Conservation (phyloP, 2,888 invertebrate genomes). For the Orchesellides sinensis region DNA sequence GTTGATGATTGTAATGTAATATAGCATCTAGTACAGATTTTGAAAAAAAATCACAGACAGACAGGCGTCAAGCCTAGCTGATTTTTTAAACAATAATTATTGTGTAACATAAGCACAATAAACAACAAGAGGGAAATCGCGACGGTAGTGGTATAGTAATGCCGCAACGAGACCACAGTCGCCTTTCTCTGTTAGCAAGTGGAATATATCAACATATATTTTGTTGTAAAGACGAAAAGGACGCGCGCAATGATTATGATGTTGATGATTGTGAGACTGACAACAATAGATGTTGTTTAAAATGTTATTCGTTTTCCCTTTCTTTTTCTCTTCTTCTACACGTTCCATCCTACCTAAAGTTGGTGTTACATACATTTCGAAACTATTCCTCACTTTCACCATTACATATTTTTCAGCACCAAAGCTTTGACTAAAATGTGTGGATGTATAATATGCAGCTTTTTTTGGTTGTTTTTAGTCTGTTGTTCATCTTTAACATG, state of each 20-base stretch:
- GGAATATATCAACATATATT: too few species aligned
- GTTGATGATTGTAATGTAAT: too few species aligned
- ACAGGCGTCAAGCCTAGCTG: not conserved
- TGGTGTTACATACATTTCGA: too few species aligned
- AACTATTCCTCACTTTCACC: not conserved
- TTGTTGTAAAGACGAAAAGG: not conserved
- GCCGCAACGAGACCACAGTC: too few species aligned
- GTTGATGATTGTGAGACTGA: slow-evolving; percentile 16
- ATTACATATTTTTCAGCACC: not conserved
- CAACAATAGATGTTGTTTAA: slow-evolving; percentile 26
- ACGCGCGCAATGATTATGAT: slow-evolving; percentile 18
- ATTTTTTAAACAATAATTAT: not conserved
- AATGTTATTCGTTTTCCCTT: not conserved
- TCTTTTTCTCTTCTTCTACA: not conserved
- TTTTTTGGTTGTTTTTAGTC: not conserved
- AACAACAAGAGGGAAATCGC: not conserved
- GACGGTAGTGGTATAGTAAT: slow-evolving; percentile 1
- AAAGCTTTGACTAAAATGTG: not conserved
- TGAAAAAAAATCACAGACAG: too few species aligned
- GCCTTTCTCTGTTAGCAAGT: too few species aligned
- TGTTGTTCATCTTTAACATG: slow-evolving; percentile 9
- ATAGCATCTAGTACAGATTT: too few species aligned
- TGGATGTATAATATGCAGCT: not conserved
- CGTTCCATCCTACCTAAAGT: too few species aligned
- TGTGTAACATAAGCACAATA: not conserved